These are phyloP conservation scores for Stenichneumon culpator DNA, from an alignment of 2,888 invertebrate species.

Conservation along the genomic window DNA sequence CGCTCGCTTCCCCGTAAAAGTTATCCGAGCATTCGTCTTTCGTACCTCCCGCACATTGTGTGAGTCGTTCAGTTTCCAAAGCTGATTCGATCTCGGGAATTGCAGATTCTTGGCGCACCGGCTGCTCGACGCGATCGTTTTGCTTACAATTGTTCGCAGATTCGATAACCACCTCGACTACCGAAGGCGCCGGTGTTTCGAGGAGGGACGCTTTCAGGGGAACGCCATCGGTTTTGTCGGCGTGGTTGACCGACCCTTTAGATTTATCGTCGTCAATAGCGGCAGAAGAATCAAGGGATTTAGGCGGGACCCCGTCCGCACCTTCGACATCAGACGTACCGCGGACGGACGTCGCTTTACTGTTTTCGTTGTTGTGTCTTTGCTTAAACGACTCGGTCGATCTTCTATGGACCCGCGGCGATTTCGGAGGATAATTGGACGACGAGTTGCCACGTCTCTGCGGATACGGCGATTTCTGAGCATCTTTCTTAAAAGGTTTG, in stretches of 20 bases:
- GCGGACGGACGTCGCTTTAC: not conserved
- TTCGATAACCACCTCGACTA: not conserved
- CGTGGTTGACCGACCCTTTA: not conserved
- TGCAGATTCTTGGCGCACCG: not conserved
- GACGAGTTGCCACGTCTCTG: constrained; percentile 69
- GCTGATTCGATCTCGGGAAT: not conserved
- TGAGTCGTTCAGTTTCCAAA: not conserved
- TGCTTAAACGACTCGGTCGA: constrained; percentile 29
- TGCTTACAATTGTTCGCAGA: not conserved
- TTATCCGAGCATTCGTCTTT: not conserved
- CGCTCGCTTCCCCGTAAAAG: not conserved
- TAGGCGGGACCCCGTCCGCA: not conserved
- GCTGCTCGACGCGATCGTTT: not conserved
- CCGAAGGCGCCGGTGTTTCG: not conserved
- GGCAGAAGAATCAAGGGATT: not conserved
- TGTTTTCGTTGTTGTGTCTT: constrained; percentile 1
- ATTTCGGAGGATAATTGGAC: constrained; percentile 54
- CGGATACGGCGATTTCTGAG: constrained; percentile 70
- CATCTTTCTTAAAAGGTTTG: constrained; percentile 57
- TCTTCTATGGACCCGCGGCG: constrained; percentile 54
- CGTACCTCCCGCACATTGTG: not conserved
- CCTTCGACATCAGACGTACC: not conserved
- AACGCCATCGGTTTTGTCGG: constrained; percentile 8
- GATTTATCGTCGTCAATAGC: not conserved
- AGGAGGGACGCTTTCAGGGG: not conserved